These are phyloP conservation scores for Zaprionus nigranus DNA, from an alignment of 1,140 invertebrate species.

Conservation along the genomic window DNA sequence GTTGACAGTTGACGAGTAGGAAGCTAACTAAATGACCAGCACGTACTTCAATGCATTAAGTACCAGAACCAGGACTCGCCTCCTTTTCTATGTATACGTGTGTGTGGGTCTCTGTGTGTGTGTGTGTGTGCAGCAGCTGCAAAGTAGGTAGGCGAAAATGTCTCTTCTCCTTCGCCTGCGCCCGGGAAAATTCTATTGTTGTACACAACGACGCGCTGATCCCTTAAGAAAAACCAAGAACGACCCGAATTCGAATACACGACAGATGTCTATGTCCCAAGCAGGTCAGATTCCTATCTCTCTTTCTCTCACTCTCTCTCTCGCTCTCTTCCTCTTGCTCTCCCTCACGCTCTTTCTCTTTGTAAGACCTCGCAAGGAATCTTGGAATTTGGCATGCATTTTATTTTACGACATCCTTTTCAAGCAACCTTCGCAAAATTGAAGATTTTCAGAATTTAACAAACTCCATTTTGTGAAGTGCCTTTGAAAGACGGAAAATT, in stretches of 20 bases:
- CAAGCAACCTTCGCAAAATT: constrained; percentile 29
- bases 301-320: background rate
- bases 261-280: constrained; percentile 61
- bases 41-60: constrained; percentile 65
- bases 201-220: constrained; percentile 39
- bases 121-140: constrained; percentile 44
- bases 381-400: constrained; percentile 45
- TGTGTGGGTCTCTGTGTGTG: constrained; percentile 1
- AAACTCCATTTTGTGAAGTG: background rate
- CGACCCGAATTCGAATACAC: constrained; percentile 60
- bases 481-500: background rate
- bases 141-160: constrained; percentile 48
- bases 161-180: background rate
- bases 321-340: background rate
- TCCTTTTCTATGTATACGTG: background rate
- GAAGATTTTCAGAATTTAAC: constrained; percentile 10
- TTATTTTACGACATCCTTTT: constrained; percentile 31
- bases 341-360: background rate
- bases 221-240: constrained; percentile 49
- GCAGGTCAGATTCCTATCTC: constrained; percentile 67
- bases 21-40: constrained; percentile 63
- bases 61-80: constrained; percentile 38
- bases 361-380: background rate
- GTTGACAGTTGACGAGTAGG: constrained; percentile 62
- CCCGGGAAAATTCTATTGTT: constrained; percentile 47